Conservation (phyloP, 2,113 vertebrate genomes). For the Prionailurus bengalensis region DNA sequence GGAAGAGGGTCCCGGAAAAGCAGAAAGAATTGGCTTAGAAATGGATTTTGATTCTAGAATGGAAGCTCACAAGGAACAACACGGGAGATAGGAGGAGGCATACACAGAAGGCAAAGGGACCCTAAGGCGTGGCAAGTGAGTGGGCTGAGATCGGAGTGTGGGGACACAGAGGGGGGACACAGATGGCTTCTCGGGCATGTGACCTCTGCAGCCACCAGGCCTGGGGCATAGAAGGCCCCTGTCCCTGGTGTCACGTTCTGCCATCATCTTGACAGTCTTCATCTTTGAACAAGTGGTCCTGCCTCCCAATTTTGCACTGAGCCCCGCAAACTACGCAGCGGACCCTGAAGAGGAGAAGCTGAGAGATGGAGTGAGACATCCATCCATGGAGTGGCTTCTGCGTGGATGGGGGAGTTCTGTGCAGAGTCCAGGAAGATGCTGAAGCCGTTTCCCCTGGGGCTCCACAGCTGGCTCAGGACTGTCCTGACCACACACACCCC, state of each 20-base stretch:
- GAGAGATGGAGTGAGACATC: neutral
- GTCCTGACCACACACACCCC: fast-evolving
- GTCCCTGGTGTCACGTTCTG: neutral
- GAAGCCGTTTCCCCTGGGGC: too few relatives aligned
- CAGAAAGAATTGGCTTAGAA: neutral
- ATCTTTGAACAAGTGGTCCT: neutral
- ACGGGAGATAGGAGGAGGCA: fast-evolving
- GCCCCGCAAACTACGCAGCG: neutral
- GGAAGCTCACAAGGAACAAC: neutral
- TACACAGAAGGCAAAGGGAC: fast-evolving
- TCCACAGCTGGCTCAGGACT: too few relatives aligned
- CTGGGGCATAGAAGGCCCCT: neutral
- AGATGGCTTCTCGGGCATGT: neutral
- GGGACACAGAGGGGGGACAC: fast-evolving
- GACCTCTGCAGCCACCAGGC: neutral
- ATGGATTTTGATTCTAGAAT: neutral
- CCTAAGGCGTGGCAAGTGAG: fast-evolving
- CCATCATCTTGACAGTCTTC: neutral
- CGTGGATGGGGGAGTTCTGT: fast-evolving
- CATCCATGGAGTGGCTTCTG: too few relatives aligned
- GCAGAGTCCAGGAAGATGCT: neutral
- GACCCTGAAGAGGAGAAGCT: neutral
- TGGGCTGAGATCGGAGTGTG: neutral
- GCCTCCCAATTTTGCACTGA: neutral
- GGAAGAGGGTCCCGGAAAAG: neutral